These are phyloP conservation scores for Proisotoma minuta DNA, from an alignment of 2,888 invertebrate genomes.

Conservation along the genomic window DNA sequence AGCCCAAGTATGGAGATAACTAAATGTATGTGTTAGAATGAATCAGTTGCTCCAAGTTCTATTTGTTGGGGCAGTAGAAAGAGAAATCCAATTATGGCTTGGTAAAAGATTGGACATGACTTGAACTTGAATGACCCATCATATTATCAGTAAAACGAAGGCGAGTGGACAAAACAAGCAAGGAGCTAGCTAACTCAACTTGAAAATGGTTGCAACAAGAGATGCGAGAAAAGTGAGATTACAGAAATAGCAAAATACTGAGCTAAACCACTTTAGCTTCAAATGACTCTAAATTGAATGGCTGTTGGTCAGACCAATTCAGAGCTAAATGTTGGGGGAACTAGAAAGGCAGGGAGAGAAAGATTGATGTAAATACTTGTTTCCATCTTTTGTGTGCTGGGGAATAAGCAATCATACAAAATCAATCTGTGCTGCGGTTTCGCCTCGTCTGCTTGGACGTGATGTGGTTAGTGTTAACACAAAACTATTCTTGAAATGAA, in stretches of 20 bases:
- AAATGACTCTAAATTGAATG: neutral
- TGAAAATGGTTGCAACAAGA: neutral
- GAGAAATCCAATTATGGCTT: constrained; percentile 47
- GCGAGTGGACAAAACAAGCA: neutral
- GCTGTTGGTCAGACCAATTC: neutral
- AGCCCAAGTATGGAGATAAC: too few species aligned
- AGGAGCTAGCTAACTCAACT: too few species aligned
- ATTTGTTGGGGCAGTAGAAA: constrained; percentile 14
- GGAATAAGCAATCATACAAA: too few species aligned
- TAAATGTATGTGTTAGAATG: too few species aligned
- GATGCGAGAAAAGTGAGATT: neutral
- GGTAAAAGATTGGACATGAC: constrained; percentile 45
- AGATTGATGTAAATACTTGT: too few species aligned
- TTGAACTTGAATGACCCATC: constrained; percentile 46
- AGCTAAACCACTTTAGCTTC: neutral
- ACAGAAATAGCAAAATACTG: neutral
- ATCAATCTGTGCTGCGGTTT: too few species aligned
- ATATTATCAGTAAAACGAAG: constrained; percentile 19
- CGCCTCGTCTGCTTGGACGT: too few species aligned
- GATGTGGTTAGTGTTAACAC: too few species aligned
- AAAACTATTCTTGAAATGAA: too few species aligned
- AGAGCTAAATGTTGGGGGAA: neutral
- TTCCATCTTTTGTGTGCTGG: too few species aligned
- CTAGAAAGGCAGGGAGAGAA: neutral
- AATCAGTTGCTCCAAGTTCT: neutral